These are phyloP conservation scores for Epizoanthus illoricatus DNA, from an alignment of 92 coral and sea anemone species.

Conservation along the genomic window DNA sequence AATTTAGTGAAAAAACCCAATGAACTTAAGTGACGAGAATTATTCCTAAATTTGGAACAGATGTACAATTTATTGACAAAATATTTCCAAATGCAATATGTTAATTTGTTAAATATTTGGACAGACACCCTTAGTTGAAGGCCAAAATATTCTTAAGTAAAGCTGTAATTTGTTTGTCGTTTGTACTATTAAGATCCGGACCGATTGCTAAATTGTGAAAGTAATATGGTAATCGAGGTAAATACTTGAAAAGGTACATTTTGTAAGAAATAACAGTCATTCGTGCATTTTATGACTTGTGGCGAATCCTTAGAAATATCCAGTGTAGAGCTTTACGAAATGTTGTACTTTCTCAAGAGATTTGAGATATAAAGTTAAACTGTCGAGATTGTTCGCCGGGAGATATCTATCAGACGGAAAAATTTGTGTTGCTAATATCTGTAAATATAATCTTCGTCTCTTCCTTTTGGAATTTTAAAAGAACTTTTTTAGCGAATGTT, in stretches of 20 bases:
- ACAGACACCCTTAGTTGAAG: not conserved
- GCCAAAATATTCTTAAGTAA: not conserved
- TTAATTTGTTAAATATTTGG: slow-evolving; percentile 15
- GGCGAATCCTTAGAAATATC: too few species aligned
- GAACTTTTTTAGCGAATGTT: too few species aligned
- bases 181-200: slow-evolving; percentile 39
- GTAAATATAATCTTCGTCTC: too few species aligned
- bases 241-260: slow-evolving; percentile 27
- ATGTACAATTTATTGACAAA: not conserved
- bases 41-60: not conserved
- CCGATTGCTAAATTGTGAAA: slow-evolving; percentile 30
- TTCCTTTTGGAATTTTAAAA: too few species aligned
- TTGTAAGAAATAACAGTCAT: not conserved
- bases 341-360: too few species aligned
- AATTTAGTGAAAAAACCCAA: too few species aligned
- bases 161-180: slow-evolving; percentile 23
- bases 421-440: not conserved
- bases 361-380: too few species aligned
- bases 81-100: slow-evolving; percentile 18
- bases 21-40: not conserved
- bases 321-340: too few species aligned
- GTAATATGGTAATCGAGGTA: slow-evolving; percentile 34
- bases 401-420: not conserved
- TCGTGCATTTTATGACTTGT: too few species aligned
- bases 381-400: too few species aligned